Base-by-base conservation (phyloP, 2,113 vertebrate species). In the Tragelaphus scriptus region DNA sequence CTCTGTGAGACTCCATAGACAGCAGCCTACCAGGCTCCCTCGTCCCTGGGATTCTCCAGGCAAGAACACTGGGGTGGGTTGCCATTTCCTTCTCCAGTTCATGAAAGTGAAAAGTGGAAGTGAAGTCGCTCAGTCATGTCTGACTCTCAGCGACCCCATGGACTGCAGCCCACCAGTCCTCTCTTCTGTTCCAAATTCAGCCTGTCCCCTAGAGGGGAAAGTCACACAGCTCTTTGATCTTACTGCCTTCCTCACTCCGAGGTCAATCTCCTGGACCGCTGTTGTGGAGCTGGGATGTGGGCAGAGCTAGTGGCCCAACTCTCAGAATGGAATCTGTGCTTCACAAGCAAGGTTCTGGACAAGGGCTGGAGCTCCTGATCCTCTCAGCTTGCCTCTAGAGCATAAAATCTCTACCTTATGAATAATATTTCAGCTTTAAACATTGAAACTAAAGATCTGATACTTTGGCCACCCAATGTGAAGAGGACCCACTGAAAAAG, bases 1-100 rank as follows among this genome's bases (percentile, higher is more conserved):
- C 59, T 61, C 59, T 61, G 59, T 30, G 59, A 0, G 6, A 61
- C 26, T 2, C 1, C 59, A 61, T 14, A 61, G 26, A 30, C 0
- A 12, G 26, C 59, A 61, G 26, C 12, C 59, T 26, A 61, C 59
- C 59, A 30, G 59, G 12, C 59, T 61, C 59, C 12, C 2, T 12
- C 2, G 2, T 28, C 59, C 12, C 26, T 61, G 26, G 26, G 59
- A 28, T 61, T 61, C 59, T 61, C 59, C 26, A 28, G 59, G 59
- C 26, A 61, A 61, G 59, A 61, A 61, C 26, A 6, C 5, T 6
- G 59, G 26, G 28, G 59, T 61, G 5, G 26, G 26, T 30, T 61
- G 26, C 59, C 5, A 30, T 30, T 61, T 26, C 26, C 12, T 61
- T 61, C 12, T 61, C 26, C 59, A 49, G 9, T 1, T 11, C 49